phyloP scores from a whole-genome alignment of 2,797 vertebrate species.

The Hapalemur alaotrensis region DNA sequence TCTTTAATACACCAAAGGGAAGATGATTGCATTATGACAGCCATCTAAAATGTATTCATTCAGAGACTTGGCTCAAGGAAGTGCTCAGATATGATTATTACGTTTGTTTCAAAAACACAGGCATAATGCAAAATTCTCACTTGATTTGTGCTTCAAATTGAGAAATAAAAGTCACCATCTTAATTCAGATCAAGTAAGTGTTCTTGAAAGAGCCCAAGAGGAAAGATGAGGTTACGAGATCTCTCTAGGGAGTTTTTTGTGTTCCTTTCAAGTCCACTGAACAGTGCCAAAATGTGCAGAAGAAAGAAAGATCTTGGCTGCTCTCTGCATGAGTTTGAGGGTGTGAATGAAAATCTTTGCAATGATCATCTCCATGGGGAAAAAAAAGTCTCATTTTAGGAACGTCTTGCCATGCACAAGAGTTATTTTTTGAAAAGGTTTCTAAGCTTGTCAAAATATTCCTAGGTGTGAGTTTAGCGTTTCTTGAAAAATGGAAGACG shows the following conservation, averaged over 20 bases:
- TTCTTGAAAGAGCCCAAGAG: neutral
- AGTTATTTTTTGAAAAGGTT: conserved; percentile 63
- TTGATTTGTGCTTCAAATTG: neutral
- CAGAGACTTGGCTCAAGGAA: neutral
- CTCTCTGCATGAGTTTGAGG: neutral
- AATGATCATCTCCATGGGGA: neutral
- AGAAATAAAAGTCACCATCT: conserved; percentile 31
- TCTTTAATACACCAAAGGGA: neutral
- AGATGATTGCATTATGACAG: neutral
- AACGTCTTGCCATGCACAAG: conserved; percentile 33
- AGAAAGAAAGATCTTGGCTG: neutral
- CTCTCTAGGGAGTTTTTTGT: neutral
- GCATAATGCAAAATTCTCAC: neutral
- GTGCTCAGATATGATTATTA: neutral
- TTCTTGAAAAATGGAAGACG: conserved; percentile 10
- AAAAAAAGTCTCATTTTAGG: conserved; percentile 12
- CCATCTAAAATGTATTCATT: neutral
- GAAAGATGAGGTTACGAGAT: neutral
- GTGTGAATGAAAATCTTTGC: conserved; percentile 31
- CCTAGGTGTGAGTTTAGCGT: conserved; percentile 51
- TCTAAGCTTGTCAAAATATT: conserved; percentile 63
- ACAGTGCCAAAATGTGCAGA: neutral
- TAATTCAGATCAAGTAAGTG: conserved; percentile 29
- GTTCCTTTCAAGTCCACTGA: neutral
- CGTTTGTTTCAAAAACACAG: neutral